These are phyloP conservation scores for Cephus runcator DNA, from an alignment of 2,888 invertebrate genomes.

Conservation along the genomic window DNA sequence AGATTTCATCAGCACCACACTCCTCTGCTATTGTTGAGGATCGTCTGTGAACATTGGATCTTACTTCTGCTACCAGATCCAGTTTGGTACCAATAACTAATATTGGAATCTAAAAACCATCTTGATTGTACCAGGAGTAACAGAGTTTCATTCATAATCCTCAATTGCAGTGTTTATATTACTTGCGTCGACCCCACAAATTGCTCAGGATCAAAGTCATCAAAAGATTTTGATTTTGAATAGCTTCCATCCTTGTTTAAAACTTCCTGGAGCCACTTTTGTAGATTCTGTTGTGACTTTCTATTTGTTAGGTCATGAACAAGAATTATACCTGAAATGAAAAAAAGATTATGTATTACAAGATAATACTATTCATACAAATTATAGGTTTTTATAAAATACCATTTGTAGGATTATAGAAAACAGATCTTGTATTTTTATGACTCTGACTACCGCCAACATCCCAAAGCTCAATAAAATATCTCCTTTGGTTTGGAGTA, in stretches of 20 bases:
- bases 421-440: conserved; percentile 91
- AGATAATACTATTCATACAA: conserved; percentile 6
- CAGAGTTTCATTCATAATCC: background rate
- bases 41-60: conserved; percentile 71
- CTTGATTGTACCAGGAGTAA: background rate
- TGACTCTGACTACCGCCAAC: conserved; percentile 95
- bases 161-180: conserved; percentile 20
- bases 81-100: conserved; percentile 94
- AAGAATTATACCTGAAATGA: conserved; percentile 82
- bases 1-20: conserved; percentile 93
- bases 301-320: conserved; percentile 97
- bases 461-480: conserved; percentile 97
- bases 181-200: conserved; percentile 84
- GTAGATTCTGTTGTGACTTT: conserved; percentile 93
- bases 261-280: conserved; percentile 93
- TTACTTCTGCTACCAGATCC: conserved; percentile 84
- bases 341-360: conserved; percentile 14
- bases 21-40: conserved; percentile 84
- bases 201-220: conserved; percentile 86
- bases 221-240: conserved; percentile 65
- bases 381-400: conserved; percentile 27
- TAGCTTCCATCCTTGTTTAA: conserved; percentile 76
- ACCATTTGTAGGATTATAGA: conserved; percentile 95
- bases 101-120: conserved; percentile 82
- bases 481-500: conserved; percentile 89